Evolutionary conservation across 2,888 invertebrate genomes (phyloP).

Genomic region (Protonemura montana): DNA sequence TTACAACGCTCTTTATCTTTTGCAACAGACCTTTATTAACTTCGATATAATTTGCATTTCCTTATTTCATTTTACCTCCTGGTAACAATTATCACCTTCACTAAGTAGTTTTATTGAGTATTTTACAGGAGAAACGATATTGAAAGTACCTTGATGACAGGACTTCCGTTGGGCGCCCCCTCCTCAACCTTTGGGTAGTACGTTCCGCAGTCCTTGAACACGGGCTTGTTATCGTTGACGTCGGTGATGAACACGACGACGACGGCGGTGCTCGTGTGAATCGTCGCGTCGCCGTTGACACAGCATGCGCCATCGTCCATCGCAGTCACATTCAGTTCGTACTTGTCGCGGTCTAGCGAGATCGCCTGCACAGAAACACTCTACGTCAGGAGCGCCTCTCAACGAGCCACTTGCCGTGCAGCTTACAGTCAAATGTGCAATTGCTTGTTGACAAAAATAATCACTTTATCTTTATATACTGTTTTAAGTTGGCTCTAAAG

Average conservation of each 20-base stretch:
- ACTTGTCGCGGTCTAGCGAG: conserved; percentile 89
- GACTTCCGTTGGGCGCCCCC: conserved; percentile 92
- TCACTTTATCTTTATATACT: no score
- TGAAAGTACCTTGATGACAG: conserved; percentile 85
- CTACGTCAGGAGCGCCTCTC: no score
- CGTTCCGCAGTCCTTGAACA: conserved; percentile 91
- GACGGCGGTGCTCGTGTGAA: conserved; percentile 92
- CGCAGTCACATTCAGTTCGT: conserved; percentile 95
- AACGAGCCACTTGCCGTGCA: no score
- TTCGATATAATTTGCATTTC: no score
- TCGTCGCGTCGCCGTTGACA: conserved; percentile 83
- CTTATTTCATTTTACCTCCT: neutral
- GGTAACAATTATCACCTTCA: neutral
- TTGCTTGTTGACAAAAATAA: no score
- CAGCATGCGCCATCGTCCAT: conserved; percentile 98
- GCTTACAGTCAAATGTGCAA: no score
- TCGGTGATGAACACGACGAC: conserved; percentile 97
- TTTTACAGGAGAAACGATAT: no score
- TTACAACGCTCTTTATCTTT: no score
- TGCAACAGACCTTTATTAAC: no score
- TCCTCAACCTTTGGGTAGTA: conserved; percentile 95
- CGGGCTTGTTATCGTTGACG: conserved; percentile 96
- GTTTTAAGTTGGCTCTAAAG: no score
- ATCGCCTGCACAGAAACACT: conserved; percentile 63
- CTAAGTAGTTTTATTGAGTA: neutral